These are phyloP conservation scores for Vanessa cardui DNA, from an alignment of 2,888 invertebrate species.

Conservation along the genomic window DNA sequence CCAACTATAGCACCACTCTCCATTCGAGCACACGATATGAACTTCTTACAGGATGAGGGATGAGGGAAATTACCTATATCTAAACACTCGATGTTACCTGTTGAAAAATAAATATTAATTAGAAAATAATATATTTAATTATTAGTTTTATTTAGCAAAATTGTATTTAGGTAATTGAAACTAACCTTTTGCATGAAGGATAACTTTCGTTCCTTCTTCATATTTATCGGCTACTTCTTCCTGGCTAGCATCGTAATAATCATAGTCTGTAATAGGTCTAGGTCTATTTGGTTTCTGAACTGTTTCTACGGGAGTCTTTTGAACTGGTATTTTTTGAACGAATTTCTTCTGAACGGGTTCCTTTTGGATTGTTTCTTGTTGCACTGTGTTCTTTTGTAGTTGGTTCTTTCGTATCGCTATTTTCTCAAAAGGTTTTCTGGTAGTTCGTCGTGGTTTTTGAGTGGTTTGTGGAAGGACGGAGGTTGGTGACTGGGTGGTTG, in stretches of 20 bases:
- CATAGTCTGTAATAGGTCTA: conserved; percentile 81
- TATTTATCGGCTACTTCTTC: conserved; percentile 76
- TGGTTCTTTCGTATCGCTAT: conserved; percentile 39
- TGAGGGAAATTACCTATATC: conserved; percentile 96
- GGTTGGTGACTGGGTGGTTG: conserved; percentile 58
- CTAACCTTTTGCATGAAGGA: conserved; percentile 78
- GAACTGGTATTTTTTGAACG: conserved; percentile 24
- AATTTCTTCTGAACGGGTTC: conserved; percentile 24
- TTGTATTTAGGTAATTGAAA: not conserved
- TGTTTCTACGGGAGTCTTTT: conserved; percentile 22
- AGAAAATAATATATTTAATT: not conserved
- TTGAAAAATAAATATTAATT: conserved; percentile 19
- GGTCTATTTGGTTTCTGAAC: conserved; percentile 50
- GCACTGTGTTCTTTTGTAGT: conserved; percentile 13
- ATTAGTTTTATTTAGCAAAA: not conserved
- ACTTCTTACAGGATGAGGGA: conserved; percentile 94
- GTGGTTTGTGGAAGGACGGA: conserved; percentile 49
- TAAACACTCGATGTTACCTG: conserved; percentile 90
- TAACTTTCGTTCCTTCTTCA: conserved; percentile 81
- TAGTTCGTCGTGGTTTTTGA: conserved; percentile 39
- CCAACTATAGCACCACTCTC: conserved; percentile 90
- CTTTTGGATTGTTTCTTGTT: conserved; percentile 22
- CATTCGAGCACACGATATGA: conserved; percentile 92
- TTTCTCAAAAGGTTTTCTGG: conserved; percentile 62
- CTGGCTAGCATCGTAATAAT: conserved; percentile 87